phyloP scores from a whole-genome alignment of 2,113 vertebrate genomes.

The Gavia stellata region DNA sequence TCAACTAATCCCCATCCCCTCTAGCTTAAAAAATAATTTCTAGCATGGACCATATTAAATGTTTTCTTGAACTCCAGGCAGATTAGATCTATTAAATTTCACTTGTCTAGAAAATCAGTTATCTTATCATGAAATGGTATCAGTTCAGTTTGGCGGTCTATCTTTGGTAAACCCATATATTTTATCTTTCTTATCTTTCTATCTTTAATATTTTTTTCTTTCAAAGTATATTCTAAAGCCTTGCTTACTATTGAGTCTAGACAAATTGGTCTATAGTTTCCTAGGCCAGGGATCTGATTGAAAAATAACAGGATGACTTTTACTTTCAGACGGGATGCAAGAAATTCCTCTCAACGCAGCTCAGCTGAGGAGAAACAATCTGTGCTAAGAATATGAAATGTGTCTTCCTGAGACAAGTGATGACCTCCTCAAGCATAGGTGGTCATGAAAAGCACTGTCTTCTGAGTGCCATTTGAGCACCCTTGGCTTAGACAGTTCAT shows the following conservation, averaged over 20 bases:
- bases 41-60: background rate
- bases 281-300: background rate
- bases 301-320: background rate
- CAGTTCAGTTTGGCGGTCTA: background rate
- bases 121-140: background rate
- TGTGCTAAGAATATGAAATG: background rate
- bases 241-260: background rate
- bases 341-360: background rate
- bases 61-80: background rate
- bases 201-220: background rate
- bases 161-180: background rate
- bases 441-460: background rate
- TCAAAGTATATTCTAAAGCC: background rate
- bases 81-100: slow-evolving; percentile 31
- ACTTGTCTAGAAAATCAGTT: slow-evolving; percentile 6
- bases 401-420: background rate
- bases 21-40: slow-evolving; percentile 1
- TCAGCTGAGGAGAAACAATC: background rate
- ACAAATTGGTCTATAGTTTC: background rate
- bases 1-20: background rate
- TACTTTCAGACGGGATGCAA: background rate
- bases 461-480: background rate
- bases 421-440: background rate
- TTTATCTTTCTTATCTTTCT: background rate
- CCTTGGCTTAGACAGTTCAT: background rate